Evolutionary conservation across 2,113 vertebrate species (phyloP), one percentile per base, ranked within the genome.

Genomic region (Gambusia affinis): DNA sequence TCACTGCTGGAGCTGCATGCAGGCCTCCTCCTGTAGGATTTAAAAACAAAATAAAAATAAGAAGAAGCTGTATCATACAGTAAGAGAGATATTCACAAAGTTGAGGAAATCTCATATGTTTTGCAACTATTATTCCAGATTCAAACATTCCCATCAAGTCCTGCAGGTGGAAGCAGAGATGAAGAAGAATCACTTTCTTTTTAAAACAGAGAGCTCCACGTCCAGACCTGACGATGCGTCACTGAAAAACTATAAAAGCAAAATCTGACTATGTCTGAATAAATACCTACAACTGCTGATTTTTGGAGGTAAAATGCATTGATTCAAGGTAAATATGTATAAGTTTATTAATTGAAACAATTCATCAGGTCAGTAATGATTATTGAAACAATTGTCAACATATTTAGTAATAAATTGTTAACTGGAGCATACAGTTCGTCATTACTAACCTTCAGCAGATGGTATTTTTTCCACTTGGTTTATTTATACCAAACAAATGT

Each of bases 1-100:
- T 88, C 84, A 73, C 82, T 85, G 80, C 75, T 33, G 57, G 7
- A n/a, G 4, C 60, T 66, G 63, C 29, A 11, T 54, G 71, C 47
- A 3, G 73, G 15, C 24, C 51, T 60, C 42, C 68, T 73, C 54
- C 33, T 27, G 60, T 28, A 60, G 70, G 67, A 39, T 47, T 72
- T 64, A 1, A 11, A 37, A 37, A 12, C 35, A 37, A 70, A 47
- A 69, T 69, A 79, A 72, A 77, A 72, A 82, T 37, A 72, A 82
- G 71, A 57, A 57, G 6, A 69, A 68, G 57, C 65, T 74, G 78
- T 15, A 11, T 65, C 27, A 0, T 22, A 19, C n/a, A 30, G 24
- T 57, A 24, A 24, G 11, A 8, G 22, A 19, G 22, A 17, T 24
- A 11, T 7, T 11, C 47, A 51, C 17, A 17, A 57, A n/a, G 22